phyloP scores from a whole-genome alignment of 2,797 vertebrate species.

The Gila robusta region DNA sequence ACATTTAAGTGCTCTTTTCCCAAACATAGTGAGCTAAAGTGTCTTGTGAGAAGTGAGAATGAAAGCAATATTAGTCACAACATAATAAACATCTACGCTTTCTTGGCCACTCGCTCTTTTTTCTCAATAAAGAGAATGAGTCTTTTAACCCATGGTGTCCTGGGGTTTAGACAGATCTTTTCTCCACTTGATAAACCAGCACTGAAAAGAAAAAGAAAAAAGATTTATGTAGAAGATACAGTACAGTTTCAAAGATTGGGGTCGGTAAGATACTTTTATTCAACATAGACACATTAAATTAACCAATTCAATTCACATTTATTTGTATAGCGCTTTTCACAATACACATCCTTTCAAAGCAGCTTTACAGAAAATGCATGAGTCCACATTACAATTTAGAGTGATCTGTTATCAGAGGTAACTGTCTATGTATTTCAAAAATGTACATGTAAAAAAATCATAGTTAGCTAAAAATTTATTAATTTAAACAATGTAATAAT shows the following conservation, averaged over 20 bases:
- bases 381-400: too few species aligned
- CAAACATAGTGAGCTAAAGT: neutral
- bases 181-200: constrained; percentile 71
- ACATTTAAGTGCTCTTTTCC: neutral
- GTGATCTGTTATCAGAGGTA: too few species aligned
- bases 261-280: neutral
- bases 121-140: constrained; percentile 72
- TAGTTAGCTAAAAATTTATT: too few species aligned
- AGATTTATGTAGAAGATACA: neutral
- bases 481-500: too few species aligned
- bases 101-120: constrained; percentile 59
- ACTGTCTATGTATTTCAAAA: too few species aligned
- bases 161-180: constrained; percentile 76
- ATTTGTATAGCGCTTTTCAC: too few species aligned
- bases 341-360: too few species aligned
- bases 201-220: constrained; percentile 58
- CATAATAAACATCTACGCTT: constrained; percentile 23
- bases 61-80: neutral
- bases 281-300: neutral
- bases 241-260: too few species aligned
- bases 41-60: neutral
- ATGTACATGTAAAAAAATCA: neutral
- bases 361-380: too few species aligned
- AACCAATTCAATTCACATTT: too few species aligned
- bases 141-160: constrained; percentile 76